Evolutionary conservation across 2,888 invertebrate genomes (phyloP).

Genomic region (Xestoiulus laeticollis): DNA sequence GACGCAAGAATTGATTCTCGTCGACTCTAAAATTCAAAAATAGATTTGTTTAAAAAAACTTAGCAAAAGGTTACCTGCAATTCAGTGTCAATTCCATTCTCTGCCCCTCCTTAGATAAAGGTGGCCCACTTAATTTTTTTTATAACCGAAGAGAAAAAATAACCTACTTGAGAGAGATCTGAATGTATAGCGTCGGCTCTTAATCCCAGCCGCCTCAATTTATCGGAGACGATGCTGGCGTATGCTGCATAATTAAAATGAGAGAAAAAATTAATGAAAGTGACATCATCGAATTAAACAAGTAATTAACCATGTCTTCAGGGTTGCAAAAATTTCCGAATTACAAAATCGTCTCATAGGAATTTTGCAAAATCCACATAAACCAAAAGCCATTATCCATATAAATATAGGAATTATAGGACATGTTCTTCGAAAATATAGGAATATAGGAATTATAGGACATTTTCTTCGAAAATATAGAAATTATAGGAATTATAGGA

Average conservation of each 20-base stretch:
- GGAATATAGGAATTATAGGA: too few species aligned
- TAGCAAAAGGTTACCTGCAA: not conserved
- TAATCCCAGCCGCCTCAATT: conserved; percentile 3
- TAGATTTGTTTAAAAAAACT: not conserved
- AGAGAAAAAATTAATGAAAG: not conserved
- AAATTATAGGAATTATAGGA: too few species aligned
- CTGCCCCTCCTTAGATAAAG: not conserved
- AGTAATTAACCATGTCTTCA: not conserved
- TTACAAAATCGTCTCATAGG: not conserved
- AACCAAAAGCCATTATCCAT: too few species aligned
- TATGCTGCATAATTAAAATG: not conserved
- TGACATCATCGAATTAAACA: too few species aligned
- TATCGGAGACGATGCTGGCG: not conserved
- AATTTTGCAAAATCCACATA: not conserved
- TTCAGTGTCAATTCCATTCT: not conserved
- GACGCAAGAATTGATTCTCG: conserved; percentile 47
- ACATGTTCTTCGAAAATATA: too few species aligned
- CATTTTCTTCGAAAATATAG: too few species aligned
- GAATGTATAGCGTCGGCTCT: conserved; percentile 49
- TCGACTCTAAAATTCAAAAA: not conserved
- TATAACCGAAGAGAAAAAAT: not conserved
- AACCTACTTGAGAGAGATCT: conserved; percentile 50
- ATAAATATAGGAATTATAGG: too few species aligned
- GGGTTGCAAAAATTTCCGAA: not conserved
- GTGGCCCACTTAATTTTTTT: not conserved